Percentiles rank a stretch among this genome's conserved stretches.
phyloP scores from a whole-genome alignment of 2,888 invertebrate species.

The Synergus gifuensis region DNA sequence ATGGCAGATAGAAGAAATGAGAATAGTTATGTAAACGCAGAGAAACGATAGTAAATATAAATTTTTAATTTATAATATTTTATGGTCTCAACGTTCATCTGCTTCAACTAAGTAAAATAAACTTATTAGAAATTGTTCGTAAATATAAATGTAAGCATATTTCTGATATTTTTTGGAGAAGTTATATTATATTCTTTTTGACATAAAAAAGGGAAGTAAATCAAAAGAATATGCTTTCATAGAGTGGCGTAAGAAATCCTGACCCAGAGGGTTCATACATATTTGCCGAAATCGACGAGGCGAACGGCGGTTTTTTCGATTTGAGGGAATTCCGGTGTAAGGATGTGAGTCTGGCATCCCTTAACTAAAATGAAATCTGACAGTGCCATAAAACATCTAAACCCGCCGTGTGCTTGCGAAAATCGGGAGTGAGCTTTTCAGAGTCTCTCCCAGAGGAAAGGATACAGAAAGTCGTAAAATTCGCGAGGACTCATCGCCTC shows the following conservation, averaged over 20 bases:
- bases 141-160: too few relatives aligned
- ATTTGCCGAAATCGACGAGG: not conserved
- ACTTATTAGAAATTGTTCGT: too few relatives aligned
- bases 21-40: too few relatives aligned
- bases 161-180: too few relatives aligned
- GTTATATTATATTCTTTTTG: too few relatives aligned
- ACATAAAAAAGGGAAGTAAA: too few relatives aligned
- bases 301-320: not conserved
- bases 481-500: constrained; percentile 53
- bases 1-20: not conserved
- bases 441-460: constrained; percentile 46
- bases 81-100: too few relatives aligned
- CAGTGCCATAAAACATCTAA: constrained; percentile 54
- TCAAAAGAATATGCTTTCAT: too few relatives aligned
- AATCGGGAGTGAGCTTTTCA: constrained; percentile 32
- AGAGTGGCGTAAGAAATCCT: not conserved
- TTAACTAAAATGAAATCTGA: constrained; percentile 62
- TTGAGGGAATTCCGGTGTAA: not conserved
- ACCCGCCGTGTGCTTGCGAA: constrained; percentile 43
- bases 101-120: too few relatives aligned
- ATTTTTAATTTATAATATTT: too few relatives aligned
- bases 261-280: not conserved
- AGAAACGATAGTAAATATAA: too few relatives aligned
- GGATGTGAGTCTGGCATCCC: constrained; percentile 30
- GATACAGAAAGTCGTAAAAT: constrained; percentile 57